Evolutionary conservation across 2,113 vertebrate genomes (phyloP).

Genomic region (Sus scrofa): DNA sequence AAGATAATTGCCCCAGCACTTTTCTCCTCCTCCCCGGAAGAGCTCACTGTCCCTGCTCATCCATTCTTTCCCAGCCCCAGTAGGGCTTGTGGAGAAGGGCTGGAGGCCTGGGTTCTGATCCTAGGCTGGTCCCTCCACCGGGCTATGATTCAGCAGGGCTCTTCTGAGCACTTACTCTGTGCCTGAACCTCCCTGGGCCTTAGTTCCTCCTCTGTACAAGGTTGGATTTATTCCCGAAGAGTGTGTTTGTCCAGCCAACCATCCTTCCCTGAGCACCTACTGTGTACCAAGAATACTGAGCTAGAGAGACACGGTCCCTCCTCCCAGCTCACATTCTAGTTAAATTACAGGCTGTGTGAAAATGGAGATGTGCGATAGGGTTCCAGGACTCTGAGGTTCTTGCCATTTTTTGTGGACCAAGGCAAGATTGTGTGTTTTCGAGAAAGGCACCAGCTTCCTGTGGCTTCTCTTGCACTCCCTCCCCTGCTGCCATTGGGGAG

Average conservation of each 20-base stretch:
- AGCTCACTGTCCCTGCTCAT: background rate
- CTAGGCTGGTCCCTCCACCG: background rate
- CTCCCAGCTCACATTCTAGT: background rate
- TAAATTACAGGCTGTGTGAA: background rate
- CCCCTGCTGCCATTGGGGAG: background rate
- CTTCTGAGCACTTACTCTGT: background rate
- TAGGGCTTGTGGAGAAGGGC: background rate
- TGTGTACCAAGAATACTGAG: background rate
- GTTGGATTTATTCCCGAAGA: background rate
- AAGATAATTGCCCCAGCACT: background rate
- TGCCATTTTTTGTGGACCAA: background rate
- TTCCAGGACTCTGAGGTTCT: slow-evolving; percentile 24
- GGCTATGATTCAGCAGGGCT: background rate
- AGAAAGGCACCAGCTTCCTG: background rate
- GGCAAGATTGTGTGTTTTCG: background rate
- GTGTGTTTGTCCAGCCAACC: background rate
- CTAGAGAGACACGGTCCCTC: background rate
- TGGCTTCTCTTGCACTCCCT: background rate
- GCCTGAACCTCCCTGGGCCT: background rate
- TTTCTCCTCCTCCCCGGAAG: background rate
- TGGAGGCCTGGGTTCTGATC: background rate
- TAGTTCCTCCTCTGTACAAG: background rate
- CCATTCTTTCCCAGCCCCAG: background rate
- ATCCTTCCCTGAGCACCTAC: background rate
- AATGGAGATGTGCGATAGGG: background rate